Evolutionary conservation across 92 coral and sea anemone species (phyloP).

Genomic region (Actinostola sp.): DNA sequence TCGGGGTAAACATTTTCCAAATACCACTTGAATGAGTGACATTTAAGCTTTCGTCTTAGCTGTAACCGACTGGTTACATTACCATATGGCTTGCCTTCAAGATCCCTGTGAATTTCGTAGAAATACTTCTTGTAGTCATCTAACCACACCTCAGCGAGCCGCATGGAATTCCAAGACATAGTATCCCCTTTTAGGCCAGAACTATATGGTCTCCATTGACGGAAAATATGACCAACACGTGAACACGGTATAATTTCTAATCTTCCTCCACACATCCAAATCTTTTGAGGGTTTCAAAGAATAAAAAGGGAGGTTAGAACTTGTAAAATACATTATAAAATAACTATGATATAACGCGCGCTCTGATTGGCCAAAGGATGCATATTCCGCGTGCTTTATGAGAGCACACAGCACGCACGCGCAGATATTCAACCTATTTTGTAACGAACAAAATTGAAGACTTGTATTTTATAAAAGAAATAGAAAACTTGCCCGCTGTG

Average conservation of each 20-base stretch:
- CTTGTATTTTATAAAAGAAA: too few species aligned
- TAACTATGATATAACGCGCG: too few species aligned
- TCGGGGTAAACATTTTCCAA: constrained; percentile 86
- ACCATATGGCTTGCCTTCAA: constrained; percentile 73
- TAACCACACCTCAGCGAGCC: constrained; percentile 98
- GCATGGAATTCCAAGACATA: constrained; percentile 86
- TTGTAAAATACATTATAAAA: not conserved
- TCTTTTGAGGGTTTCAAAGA: too few species aligned
- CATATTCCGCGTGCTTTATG: too few species aligned
- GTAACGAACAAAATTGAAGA: too few species aligned
- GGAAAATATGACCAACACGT: constrained; percentile 92
- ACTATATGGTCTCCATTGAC: constrained; percentile 87
- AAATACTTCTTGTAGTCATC: constrained; percentile 91
- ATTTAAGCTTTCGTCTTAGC: constrained; percentile 73
- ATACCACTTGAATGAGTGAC: constrained; percentile 90
- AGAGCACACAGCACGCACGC: too few species aligned
- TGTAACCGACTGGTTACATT: constrained; percentile 71
- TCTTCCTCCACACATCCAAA: constrained; percentile 98
- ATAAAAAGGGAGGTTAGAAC: not conserved
- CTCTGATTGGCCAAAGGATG: too few species aligned
- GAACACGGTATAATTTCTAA: constrained; percentile 94
- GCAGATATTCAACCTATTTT: too few species aligned
- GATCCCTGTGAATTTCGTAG: constrained; percentile 61
- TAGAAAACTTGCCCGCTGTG: too few species aligned
- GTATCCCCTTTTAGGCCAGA: constrained; percentile 88